Base-by-base conservation (phyloP, 2,888 invertebrate genomes). In the Dryocosmus kuriphilus region DNA sequence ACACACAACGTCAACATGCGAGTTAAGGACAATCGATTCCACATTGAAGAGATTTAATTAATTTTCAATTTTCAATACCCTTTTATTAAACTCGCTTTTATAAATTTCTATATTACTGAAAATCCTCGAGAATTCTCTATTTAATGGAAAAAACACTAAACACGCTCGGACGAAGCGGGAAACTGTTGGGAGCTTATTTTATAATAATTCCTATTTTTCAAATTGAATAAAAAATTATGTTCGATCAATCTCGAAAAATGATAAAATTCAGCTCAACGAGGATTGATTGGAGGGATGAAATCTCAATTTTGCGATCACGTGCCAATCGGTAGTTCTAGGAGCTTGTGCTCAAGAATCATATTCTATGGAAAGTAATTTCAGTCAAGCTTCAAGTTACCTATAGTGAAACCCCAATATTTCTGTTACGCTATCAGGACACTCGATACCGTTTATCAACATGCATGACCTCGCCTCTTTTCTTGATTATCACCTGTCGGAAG, bases 301-400 rank as follows among this genome's bases (percentile, higher is more conserved):
- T 22, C n/a, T 51, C n/a, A 22, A 60, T 60, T 60, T 60, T 14
- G 22, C 35, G 41, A 65, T 65, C 24, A 35, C 35, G 16, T 32
- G 65, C 41, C 24, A 35, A 65, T 65, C 38, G 22, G n/a, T 24
- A 65, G 11, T 65, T 38, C 41, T 65, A 16, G 6, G 24, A 65
- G 14, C 38, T 38, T 22, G 63, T 22, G 35, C 24, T 2, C 57
- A 65, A 71, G 46, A 46, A 51, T 30, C 30, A 8, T 71, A 11
- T 71, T 71, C 30, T 19, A 27, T 51, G 51, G 30, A 71, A 71
- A 71, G 71, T 71, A 71, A 71, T 71, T 71, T 51, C 71, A 71
- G 46, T n/a, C 46, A 71, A n/a, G 71, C 51, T 71, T 46, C 38
- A 16, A 16, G 41, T 24, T 46, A 67, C 24, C 22, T 67, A 67